Base-by-base conservation (phyloP, 1,140 invertebrate species). In the Euura lappo region DNA sequence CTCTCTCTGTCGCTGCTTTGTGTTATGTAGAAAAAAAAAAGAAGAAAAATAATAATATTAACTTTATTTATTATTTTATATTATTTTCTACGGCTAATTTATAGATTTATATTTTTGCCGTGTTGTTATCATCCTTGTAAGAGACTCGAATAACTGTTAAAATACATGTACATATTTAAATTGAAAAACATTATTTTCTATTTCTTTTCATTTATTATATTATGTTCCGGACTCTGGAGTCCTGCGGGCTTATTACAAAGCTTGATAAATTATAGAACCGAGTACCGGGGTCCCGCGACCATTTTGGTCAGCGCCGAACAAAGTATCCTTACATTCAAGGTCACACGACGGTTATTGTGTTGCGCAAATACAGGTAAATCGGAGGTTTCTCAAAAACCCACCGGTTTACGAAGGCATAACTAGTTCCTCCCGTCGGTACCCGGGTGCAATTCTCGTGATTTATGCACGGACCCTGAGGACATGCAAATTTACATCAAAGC, bases 71-170 rank as follows among this genome's bases (percentile, higher is more conserved):
- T 74, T 51, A 65, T 74, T 74, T 66, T 66, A 44, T 64, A 42
- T 71, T 74, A 70, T 77, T 77, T 73, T 78, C 74, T 76, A 8
- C 13, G 51, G 51, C 51, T 60, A 60, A n/a, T n/a, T 28, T 28
- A 28, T 28, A 28, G 28, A 28, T 28, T 28, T 28, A 28, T 28
- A 28, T 28, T 28, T 28, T 8, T 6, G 51, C 51, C 51, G 51
- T 60, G 51, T 60, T 60, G 51, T 60, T 60, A 60, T 60, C 10
- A 28, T 28, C 28, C 28, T 28, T 28, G 28, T 28, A 28, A 28
- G 28, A 28, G 28, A 28, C 28, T 28, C 3, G 13, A 60, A 6
- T 11, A 60, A 3, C 51, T 60, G 51, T 60, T 60, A n/a, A 60
- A 60, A 60, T 60, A 60, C 51, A 60, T 60, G 51, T 60, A 60